A percentile compares a stretch with the other conserved stretches of the same genome.
Evolutionary conservation across 2,888 invertebrate species (phyloP).

Genomic region (Camptogramma bilineatum): DNA sequence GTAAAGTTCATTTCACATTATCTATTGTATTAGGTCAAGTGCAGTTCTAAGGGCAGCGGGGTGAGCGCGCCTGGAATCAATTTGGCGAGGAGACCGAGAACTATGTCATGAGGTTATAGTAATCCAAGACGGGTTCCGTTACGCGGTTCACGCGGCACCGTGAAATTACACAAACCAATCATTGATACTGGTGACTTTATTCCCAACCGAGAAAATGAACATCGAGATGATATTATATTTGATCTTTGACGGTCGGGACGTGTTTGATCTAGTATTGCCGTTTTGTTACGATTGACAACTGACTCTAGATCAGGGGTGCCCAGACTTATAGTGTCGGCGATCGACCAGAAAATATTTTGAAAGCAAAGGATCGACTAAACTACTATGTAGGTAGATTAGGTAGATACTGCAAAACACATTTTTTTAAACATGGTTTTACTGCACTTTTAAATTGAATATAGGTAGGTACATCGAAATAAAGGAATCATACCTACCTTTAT

Average conservation of each 20-base stretch:
- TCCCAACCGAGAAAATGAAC: constrained; percentile 61
- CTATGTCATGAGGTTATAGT: constrained; percentile 80
- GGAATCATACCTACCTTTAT: too few relatives aligned
- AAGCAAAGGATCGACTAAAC: too few relatives aligned
- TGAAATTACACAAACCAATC: constrained; percentile 78
- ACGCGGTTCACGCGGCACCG: constrained; percentile 71
- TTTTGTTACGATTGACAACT: constrained; percentile 21
- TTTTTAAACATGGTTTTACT: too few relatives aligned
- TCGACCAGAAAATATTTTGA: too few relatives aligned
- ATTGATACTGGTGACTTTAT: constrained; percentile 67
- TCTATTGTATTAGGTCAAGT: constrained; percentile 41
- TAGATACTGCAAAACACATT: too few relatives aligned
- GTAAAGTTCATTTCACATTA: constrained; percentile 41
- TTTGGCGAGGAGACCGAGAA: constrained; percentile 69
- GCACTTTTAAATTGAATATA: too few relatives aligned
- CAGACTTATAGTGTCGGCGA: too few relatives aligned
- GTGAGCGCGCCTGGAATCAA: constrained; percentile 69
- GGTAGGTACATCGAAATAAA: too few relatives aligned
- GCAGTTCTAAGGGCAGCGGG: constrained; percentile 51
- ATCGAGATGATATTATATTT: constrained; percentile 48
- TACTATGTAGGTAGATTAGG: too few relatives aligned
- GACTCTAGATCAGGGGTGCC: too few relatives aligned
- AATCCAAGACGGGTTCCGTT: constrained; percentile 72
- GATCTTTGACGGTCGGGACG: constrained; percentile 36
- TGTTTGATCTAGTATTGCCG: constrained; percentile 23